phyloP scores from a whole-genome alignment of 2,113 vertebrate genomes.

The Xyliphius kryptos region DNA sequence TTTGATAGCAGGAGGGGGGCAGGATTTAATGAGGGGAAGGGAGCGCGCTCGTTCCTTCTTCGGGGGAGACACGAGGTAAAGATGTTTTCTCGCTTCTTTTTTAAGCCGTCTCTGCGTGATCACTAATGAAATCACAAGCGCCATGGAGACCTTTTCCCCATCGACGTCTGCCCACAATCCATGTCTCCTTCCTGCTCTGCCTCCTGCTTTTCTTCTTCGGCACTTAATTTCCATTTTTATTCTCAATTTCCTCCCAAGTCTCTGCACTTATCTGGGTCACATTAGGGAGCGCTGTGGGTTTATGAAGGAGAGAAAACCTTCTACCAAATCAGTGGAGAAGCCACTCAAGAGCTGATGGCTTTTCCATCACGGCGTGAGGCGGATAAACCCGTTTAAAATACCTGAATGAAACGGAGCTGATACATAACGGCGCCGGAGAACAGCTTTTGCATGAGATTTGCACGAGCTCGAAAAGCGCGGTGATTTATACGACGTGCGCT shows the following conservation, averaged over 20 bases:
- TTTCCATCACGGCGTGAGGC: conserved; percentile 49
- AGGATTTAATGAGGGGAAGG: conserved; percentile 50
- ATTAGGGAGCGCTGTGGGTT: conserved; percentile 62
- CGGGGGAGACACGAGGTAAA: conserved; percentile 13
- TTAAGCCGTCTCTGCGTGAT: conserved; percentile 53
- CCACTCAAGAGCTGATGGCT: conserved; percentile 54
- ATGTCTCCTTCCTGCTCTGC: conserved; percentile 44
- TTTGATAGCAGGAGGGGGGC: conserved; percentile 53
- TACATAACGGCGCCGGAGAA: conserved; percentile 27
- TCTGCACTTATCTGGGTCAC: conserved; percentile 74
- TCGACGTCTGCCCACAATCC: conserved; percentile 12
- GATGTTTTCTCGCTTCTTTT: conserved; percentile 44
- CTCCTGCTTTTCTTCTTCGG: conserved; percentile 34
- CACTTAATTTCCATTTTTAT: conserved; percentile 77
- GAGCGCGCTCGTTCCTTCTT: conserved; percentile 34
- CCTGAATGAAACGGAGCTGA: conserved; percentile 33
- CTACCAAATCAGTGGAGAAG: conserved; percentile 59
- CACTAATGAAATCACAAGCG: conserved; percentile 65
- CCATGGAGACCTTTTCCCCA: conserved; percentile 53
- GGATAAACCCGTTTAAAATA: conserved; percentile 20
- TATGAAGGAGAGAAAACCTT: conserved; percentile 29
- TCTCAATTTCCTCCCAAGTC: conserved; percentile 73
- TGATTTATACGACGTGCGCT: too few species aligned
- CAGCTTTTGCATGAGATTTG: not conserved
- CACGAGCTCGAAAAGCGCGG: too few species aligned